phyloP scores from a whole-genome alignment of 2,888 invertebrate species.

The Ypsolopha sequella region DNA sequence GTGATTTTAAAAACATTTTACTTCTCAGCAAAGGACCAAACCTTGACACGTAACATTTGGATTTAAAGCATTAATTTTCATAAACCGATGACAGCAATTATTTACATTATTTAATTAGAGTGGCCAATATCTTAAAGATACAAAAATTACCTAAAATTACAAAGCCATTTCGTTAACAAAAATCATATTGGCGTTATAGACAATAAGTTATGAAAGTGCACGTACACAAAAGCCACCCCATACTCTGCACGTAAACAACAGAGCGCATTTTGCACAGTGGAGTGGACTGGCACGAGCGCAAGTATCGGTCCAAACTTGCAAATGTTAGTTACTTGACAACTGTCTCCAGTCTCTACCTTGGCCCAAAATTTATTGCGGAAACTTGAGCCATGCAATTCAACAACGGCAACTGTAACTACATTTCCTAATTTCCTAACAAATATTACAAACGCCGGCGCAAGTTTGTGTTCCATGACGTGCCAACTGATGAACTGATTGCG shows the following conservation, averaged over 20 bases:
- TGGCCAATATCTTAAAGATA: too few species aligned
- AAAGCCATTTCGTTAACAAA: too few species aligned
- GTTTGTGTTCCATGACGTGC: too few species aligned
- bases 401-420: neutral
- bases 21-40: too few species aligned
- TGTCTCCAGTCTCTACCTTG: neutral
- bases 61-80: too few species aligned
- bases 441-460: too few species aligned
- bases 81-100: neutral
- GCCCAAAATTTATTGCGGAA: slow-evolving; percentile 1
- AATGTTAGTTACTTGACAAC: slow-evolving; percentile 5
- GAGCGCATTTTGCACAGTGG: neutral
- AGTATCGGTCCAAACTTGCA: slow-evolving; percentile 1
- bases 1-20: too few species aligned
- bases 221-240: neutral
- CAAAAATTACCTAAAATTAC: too few species aligned
- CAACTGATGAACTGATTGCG: too few species aligned
- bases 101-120: neutral
- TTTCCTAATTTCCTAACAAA: neutral
- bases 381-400: neutral
- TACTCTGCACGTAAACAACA: neutral
- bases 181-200: too few species aligned
- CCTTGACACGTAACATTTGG: too few species aligned
- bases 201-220: too few species aligned
- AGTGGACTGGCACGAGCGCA: neutral